Base-by-base conservation (phyloP, 2,888 invertebrate genomes). In the Eupithecia subfuscata region DNA sequence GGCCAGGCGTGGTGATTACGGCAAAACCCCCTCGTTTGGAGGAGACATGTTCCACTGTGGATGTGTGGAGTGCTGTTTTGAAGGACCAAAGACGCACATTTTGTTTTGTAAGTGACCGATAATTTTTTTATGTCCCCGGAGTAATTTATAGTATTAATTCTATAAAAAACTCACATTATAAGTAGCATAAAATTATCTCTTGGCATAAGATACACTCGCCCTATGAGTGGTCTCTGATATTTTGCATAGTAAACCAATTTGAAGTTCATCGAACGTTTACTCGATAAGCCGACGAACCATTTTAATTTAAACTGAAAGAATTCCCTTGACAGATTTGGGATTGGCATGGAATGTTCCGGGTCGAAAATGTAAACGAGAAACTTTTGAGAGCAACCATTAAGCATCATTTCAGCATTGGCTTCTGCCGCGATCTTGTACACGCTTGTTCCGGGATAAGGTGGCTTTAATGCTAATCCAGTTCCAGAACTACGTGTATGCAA, bases 281-380 rank as follows among this genome's bases (percentile, higher is more conserved):
- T 60, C 60, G 60, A 60, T 60, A 25, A 60, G 60, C 60, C 25
- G 60, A 25, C 25, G 14, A 64, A 64, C 30, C 64, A 34, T 64
- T 64, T 64, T 64, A 64, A 64, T 64, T 64, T 64, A 64, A 64
- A 64, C 34, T 64, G 18, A 34, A 64, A 64, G 16, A 34, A 64
- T 64, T 64, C 34, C 34, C 64, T 22, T 18, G 64, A 64, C 64
- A 64, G 64, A 64, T 64, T 64, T 34, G 64, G 64, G 64, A 64
- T 64, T 34, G 34, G 64, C 34, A 0, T 64, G 64, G 30, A 64
- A 34, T 64, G 64, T 64, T 64, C 9, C 18, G 30, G 64, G 34
- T 64, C 7, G 34, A 16, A 34, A 34, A 30, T 64, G 34, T 64
- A 34, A 64, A 34, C 34, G 64, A 7, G 64, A 25, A 64, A 64